These are phyloP conservation scores for Nasonia oneida DNA, from an alignment of 2,888 invertebrate species.

Conservation along the genomic window DNA sequence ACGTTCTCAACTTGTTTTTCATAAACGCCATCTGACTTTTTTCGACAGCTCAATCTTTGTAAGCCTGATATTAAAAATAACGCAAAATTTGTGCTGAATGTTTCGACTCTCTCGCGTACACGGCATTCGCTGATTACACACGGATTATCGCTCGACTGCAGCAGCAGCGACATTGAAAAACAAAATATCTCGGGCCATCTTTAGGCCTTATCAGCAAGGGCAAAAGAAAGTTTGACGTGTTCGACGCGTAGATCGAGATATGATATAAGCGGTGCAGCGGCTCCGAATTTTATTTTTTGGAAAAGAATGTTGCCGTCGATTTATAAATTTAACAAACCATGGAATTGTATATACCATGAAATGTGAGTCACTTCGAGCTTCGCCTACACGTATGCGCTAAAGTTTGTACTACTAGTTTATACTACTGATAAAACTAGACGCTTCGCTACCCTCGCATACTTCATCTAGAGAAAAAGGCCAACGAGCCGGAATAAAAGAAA, in stretches of 20 bases:
- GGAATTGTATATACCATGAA: no score
- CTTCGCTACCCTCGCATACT: not conserved
- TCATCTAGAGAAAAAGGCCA: not conserved
- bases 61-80: not conserved
- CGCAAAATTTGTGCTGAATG: not conserved
- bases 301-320: no score
- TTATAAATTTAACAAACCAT: no score
- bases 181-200: conserved; percentile 25
- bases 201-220: conserved; percentile 32
- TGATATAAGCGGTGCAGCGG: not conserved
- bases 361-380: not conserved
- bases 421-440: conserved; percentile 10
- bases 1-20: not conserved
- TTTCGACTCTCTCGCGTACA: not conserved
- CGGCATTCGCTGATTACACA: not conserved
- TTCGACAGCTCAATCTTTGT: not conserved
- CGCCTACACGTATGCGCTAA: not conserved
- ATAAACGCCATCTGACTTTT: not conserved
- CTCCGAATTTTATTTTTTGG: not conserved
- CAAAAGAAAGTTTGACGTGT: conserved; percentile 25
- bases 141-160: conserved; percentile 27
- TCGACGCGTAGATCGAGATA: not conserved
- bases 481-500: not conserved
- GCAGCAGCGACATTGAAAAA: not conserved
- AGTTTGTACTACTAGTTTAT: conserved; percentile 30